Evolutionary conservation across 2,113 vertebrate species (phyloP), one percentile per base, ranked within the genome.

Genomic region (Hymenochirus boettgeri): DNA sequence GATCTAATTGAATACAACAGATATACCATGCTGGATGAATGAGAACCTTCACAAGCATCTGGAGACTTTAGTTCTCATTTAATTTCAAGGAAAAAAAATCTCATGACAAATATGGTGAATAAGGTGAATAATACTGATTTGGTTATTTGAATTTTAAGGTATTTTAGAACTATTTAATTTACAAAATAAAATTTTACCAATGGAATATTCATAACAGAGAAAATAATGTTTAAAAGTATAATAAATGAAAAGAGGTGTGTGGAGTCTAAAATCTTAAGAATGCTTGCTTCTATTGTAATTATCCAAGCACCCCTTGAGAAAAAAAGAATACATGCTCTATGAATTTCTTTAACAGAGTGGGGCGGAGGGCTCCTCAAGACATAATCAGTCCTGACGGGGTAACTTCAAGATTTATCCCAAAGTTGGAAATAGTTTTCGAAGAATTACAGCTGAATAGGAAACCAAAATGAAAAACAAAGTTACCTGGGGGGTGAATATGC

Each of bases 401-500:
- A 53, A 52, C 65, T 67, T 67, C 35, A 67, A 67, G 65, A 67
- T 67, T 67, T 67, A 67, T 59, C 57, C 56, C 47, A 67, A 67
- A 67, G 56, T 67, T 67, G 56, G 56, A 67, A 67, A 67, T 53
- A 52, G 65, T 60, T 67, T 67, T 67, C 56, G 50, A 60, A 67
- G 65, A 67, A 67, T 67, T 67, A 60, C 65, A 67, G 57, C 57
- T 67, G 65, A 67, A 67, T 67, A 59, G 60, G 56, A 52, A 67
- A 66, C 21, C 65, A 23, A 45, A 59, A 67, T 37, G 47, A 67
- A 59, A 67, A 57, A 65, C 39, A 23, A 57, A 57, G 26, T 48
- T 59, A 23, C 65, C 65, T 67, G 17, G 26, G 65, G 52, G 64
- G 64, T 25, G 17, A 60, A 53, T 67, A 5, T 51, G 31, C 31